Conservation (phyloP, 2,797 vertebrate species). For the Neosalanx taihuensis region DNA sequence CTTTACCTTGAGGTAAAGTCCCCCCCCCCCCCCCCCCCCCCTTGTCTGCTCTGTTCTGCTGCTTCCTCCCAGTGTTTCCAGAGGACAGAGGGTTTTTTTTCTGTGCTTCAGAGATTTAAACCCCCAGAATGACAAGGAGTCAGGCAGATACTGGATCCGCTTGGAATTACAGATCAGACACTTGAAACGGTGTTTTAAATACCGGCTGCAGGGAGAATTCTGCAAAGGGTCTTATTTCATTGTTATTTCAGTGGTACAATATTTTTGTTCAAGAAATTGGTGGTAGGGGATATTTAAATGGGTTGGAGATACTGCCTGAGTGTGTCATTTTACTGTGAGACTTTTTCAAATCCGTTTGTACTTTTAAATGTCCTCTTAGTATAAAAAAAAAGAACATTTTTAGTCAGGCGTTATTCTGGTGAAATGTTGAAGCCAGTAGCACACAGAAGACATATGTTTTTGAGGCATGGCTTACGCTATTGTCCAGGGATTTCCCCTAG, state of each 20-base stretch:
- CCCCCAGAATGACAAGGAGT: constrained; percentile 69
- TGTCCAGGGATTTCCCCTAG: constrained; percentile 29
- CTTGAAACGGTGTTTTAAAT: constrained; percentile 75
- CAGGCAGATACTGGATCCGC: constrained; percentile 72
- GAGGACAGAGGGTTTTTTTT: constrained; percentile 68
- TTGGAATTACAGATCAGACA: constrained; percentile 76
- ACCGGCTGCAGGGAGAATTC: constrained; percentile 69
- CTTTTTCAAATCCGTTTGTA: constrained; percentile 57
- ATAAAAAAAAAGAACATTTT: constrained; percentile 68
- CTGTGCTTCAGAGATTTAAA: constrained; percentile 66
- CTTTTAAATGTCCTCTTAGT: constrained; percentile 53
- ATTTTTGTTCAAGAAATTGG: constrained; percentile 69
- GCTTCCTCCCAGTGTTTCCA: constrained; percentile 57
- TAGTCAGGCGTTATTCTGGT: constrained; percentile 68
- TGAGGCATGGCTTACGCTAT: constrained; percentile 47
- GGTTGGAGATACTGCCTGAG: constrained; percentile 53
- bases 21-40: constrained; percentile 7
- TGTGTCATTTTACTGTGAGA: constrained; percentile 66
- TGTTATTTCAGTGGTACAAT: constrained; percentile 68
- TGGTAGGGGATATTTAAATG: constrained; percentile 73
- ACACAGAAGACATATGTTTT: constrained; percentile 34
- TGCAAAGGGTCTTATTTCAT: constrained; percentile 70
- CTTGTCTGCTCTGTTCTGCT: neutral
- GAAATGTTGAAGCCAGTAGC: constrained; percentile 54
- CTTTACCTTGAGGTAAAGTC: constrained; percentile 37